Evolutionary conservation across 2,888 invertebrate species (phyloP), one percentile per base, ranked within the genome.

Genomic region (Schizaphis graminum): DNA sequence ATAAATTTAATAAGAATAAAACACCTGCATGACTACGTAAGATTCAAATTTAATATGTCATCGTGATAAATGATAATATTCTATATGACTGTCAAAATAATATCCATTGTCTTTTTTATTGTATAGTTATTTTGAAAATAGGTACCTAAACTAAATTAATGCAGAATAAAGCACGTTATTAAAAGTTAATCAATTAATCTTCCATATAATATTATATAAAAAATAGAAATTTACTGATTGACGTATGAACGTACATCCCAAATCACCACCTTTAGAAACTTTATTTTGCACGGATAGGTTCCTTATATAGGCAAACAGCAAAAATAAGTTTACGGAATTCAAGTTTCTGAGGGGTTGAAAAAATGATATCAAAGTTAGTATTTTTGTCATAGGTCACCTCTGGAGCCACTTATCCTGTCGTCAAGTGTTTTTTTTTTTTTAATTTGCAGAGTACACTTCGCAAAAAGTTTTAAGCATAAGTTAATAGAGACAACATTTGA

Each of bases 1-100:
- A 87, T 87, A n/a, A 85, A 85, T 85, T 44, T 44, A 85, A 44
- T 85, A 85, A 85, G 44, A 85, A 11, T 10, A 44, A 85, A 85
- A 85, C 44, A 85, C 26, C 26, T 67, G 10, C 35, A 13, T 26
- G 24, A 11, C n/a, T 8, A 67, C 67, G 7, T 21, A 16, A 67
- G 0, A 35, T 35, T 28, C 1, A 67, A 67, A 67, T 67, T 16
- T n/a, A 16, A 67, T 67, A 67, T 28, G 28, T 61, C 61, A 26
- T 61, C 10, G 16, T 61, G 61, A 61, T 61, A 61, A 61, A 61
- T 11, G 28, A 61, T 61, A 28, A 28, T 61, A 28, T 61, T 28
- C 28, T 61, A 28, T 61, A 28, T 28, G 10, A 61, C 28, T 28
- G 61, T 28, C 11, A 61, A 28, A 61, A 28, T 67, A 67, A 16